Conservation (phyloP, 2,888 invertebrate genomes). For the Apodemia hepburni region DNA sequence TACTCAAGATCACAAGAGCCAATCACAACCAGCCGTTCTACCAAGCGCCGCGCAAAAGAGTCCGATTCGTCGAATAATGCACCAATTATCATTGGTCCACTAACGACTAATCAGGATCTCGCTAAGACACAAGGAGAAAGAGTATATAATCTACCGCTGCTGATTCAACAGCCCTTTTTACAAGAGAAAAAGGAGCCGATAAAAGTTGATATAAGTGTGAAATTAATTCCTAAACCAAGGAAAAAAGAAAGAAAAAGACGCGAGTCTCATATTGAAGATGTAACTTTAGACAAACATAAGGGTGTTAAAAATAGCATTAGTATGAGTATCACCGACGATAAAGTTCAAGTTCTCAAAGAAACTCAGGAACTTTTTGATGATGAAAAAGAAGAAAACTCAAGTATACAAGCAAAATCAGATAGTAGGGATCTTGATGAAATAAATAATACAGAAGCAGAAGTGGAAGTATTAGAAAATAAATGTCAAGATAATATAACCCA, state of each 20-base stretch:
- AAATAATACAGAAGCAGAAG: slow-evolving; percentile 8
- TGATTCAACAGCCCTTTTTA: slow-evolving; percentile 81
- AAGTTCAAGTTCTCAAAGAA: slow-evolving; percentile 58
- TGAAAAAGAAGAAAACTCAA: slow-evolving; percentile 37
- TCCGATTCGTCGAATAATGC: slow-evolving; percentile 80
- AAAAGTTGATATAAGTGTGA: slow-evolving; percentile 89
- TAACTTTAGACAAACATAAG: slow-evolving; percentile 48
- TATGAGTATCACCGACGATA: slow-evolving; percentile 64
- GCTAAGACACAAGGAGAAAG: slow-evolving; percentile 59
- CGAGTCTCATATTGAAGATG: slow-evolving; percentile 52
- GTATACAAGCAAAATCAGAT: slow-evolving; percentile 26
- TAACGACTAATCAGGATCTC: slow-evolving; percentile 78
- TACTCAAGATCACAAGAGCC: slow-evolving; percentile 63
- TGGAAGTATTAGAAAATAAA: slow-evolving; percentile 17
- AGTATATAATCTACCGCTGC: slow-evolving; percentile 69
- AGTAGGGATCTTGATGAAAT: slow-evolving; percentile 11
- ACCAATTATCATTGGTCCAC: slow-evolving; percentile 70
- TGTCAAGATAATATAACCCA: slow-evolving; percentile 1
- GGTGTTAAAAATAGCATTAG: slow-evolving; percentile 64
- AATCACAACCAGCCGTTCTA: slow-evolving; percentile 52
- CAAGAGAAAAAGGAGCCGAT: slow-evolving; percentile 85
- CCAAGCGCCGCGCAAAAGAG: slow-evolving; percentile 77
- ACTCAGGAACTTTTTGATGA: slow-evolving; percentile 52
- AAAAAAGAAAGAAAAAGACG: slow-evolving; percentile 66
- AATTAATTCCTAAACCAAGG: slow-evolving; percentile 83